A percentile compares a stretch with the other conserved stretches of the same genome.
Conservation (phyloP, 2,888 invertebrate species). For the Cerastis leucographa region DNA sequence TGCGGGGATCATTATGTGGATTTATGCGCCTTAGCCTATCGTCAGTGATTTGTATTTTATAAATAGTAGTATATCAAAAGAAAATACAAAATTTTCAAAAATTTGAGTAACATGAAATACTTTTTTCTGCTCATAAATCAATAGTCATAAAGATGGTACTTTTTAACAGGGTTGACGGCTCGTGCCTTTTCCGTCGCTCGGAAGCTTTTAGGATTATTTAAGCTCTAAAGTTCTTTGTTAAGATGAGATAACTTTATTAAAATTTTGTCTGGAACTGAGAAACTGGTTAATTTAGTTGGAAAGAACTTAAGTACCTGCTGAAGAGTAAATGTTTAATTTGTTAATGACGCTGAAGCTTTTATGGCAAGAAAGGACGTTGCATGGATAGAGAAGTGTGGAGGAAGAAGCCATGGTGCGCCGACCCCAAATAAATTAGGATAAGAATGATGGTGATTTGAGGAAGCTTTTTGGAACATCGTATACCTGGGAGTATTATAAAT, state of each 20-base stretch:
- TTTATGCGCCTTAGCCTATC: too few relatives aligned
- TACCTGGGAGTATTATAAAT: neutral
- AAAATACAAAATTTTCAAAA: neutral
- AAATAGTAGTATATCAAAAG: neutral
- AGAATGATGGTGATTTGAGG: too few relatives aligned
- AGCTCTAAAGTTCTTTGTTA: constrained; percentile 24
- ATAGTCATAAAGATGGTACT: neutral
- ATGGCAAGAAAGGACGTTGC: too few relatives aligned
- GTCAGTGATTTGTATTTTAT: neutral
- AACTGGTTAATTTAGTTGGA: constrained; percentile 11
- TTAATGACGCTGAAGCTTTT: neutral
- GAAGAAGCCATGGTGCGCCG: too few relatives aligned
- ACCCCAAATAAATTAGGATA: too few relatives aligned
- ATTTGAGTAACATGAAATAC: neutral
- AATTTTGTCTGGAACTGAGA: constrained; percentile 19
- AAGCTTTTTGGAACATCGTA: neutral
- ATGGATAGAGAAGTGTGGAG: too few relatives aligned
- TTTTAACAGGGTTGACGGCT: neutral
- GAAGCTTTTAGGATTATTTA: constrained; percentile 30
- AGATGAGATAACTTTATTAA: constrained; percentile 28
- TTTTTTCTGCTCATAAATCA: neutral
- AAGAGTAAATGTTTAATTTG: neutral
- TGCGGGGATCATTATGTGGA: too few relatives aligned
- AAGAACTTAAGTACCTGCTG: constrained; percentile 6
- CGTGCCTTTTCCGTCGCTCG: constrained; percentile 21